Evolutionary conservation across 2,888 invertebrate species (phyloP).

Genomic region (Vandiemenella viatica): DNA sequence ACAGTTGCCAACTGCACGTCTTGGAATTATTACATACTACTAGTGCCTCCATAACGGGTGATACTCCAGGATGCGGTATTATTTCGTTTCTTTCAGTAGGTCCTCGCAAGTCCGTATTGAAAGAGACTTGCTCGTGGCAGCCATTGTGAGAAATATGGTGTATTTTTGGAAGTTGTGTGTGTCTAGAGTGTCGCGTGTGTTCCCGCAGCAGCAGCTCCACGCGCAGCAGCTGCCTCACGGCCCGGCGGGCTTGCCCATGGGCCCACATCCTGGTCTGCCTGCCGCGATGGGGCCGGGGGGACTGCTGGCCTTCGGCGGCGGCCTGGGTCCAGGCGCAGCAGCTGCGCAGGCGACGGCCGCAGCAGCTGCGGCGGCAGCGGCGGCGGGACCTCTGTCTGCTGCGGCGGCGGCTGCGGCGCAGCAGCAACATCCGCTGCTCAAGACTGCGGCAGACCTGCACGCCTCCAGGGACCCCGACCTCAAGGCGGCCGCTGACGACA

Average conservation of each 20-base stretch:
- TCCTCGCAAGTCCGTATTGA: too few relatives aligned
- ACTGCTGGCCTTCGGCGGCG: slow-evolving; percentile 21
- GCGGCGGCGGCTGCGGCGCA: slow-evolving; percentile 33
- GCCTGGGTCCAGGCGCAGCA: slow-evolving; percentile 18
- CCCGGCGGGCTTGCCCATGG: slow-evolving; percentile 34
- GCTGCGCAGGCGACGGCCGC: slow-evolving; percentile 35
- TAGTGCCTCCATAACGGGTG: too few relatives aligned
- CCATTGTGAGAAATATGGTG: too few relatives aligned
- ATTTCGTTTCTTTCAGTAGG: too few relatives aligned
- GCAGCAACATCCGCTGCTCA: slow-evolving; percentile 35
- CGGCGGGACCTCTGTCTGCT: slow-evolving; percentile 35
- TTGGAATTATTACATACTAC: too few relatives aligned
- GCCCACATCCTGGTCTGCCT: slow-evolving; percentile 44
- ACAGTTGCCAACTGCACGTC: too few relatives aligned
- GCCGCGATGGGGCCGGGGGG: slow-evolving; percentile 27
- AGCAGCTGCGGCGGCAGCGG: slow-evolving; percentile 33
- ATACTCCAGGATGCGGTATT: too few relatives aligned
- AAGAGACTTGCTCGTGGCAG: too few relatives aligned
- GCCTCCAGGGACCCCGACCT: slow-evolving; percentile 18
- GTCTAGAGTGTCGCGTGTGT: too few relatives aligned
- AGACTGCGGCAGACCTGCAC: slow-evolving; percentile 17
- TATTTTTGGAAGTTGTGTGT: too few relatives aligned
- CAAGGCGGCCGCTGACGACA: slow-evolving; percentile 19
- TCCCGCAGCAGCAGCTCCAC: slow-evolving; percentile 79
- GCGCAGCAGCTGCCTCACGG: slow-evolving; percentile 65